Evolutionary conservation across 2,888 invertebrate species (phyloP).

Genomic region (Aquatica leii): DNA sequence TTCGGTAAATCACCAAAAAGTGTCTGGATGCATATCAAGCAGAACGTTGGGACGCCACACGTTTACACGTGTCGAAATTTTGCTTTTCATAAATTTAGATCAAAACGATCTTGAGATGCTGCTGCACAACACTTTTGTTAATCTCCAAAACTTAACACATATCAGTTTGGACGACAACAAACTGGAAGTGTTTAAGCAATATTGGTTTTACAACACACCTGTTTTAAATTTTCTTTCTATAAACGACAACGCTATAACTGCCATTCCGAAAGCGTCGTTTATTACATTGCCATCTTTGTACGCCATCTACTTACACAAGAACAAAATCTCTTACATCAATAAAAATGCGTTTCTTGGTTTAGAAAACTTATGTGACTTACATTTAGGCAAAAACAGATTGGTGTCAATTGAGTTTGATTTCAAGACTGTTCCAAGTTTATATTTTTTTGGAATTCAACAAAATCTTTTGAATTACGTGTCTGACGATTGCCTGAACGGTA

Average conservation of each 20-base stretch:
- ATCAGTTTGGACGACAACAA: not conserved
- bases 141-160: constrained; percentile 3
- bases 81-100: not conserved
- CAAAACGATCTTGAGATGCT: not conserved
- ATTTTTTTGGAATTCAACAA: not conserved
- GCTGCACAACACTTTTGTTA: not conserved
- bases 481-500: not conserved
- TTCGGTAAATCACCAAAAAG: not conserved
- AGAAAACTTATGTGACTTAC: not conserved
- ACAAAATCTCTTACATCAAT: constrained; percentile 7
- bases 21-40: not conserved
- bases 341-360: not conserved
- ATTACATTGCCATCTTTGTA: not conserved
- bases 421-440: not conserved
- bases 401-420: constrained; percentile 4
- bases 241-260: not conserved
- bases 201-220: constrained; percentile 9
- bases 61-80: not conserved
- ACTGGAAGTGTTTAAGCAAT: not conserved
- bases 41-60: not conserved
- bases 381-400: not conserved
- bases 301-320: not conserved
- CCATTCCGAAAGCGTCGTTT: not conserved
- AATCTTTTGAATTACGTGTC: constrained; percentile 3
- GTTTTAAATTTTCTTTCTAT: not conserved